These are phyloP conservation scores for Enteromius thamalakanensis DNA, from an alignment of 2,797 vertebrate species.

Conservation along the genomic window DNA sequence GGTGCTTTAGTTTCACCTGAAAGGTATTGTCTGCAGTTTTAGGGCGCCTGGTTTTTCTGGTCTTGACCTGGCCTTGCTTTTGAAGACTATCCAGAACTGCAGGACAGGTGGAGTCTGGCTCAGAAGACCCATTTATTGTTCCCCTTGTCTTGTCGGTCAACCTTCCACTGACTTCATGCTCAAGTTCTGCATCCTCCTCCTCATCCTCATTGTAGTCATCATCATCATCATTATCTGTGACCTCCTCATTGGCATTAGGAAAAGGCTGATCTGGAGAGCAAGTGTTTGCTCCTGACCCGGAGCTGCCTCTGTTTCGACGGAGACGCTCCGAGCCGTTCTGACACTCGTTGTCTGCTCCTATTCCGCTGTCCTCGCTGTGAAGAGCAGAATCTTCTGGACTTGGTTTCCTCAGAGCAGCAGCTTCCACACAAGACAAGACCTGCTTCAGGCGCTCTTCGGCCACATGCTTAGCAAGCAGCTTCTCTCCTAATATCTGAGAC, in stretches of 20 bases:
- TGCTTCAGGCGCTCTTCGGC: constrained; percentile 77
- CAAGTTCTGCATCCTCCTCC: constrained; percentile 49
- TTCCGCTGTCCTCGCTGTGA: constrained; percentile 93
- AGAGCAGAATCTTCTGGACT: constrained; percentile 80
- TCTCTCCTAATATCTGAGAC: constrained; percentile 75
- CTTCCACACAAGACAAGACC: constrained; percentile 78
- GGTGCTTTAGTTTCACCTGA: constrained; percentile 64
- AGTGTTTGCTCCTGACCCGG: constrained; percentile 61
- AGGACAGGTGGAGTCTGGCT: constrained; percentile 67
- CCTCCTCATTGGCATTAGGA: constrained; percentile 59
- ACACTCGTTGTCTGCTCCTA: constrained; percentile 88
- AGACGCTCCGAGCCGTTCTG: constrained; percentile 71
- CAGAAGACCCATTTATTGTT: constrained; percentile 71
- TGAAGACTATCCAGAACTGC: constrained; percentile 48
- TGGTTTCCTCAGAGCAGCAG: constrained; percentile 67
- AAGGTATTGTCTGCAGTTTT: constrained; percentile 61
- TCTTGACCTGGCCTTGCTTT: constrained; percentile 6
- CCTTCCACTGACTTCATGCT: constrained; percentile 52
- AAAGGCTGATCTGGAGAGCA: constrained; percentile 61
- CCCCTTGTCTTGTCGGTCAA: constrained; percentile 60
- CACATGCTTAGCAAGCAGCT: constrained; percentile 78
- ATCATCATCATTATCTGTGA: constrained; percentile 63
- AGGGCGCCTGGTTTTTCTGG: constrained; percentile 54
- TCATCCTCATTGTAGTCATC: constrained; percentile 61
- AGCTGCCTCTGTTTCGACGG: constrained; percentile 67